phyloP scores from a whole-genome alignment of 1,140 invertebrate genomes.

The Cherax destructor region DNA sequence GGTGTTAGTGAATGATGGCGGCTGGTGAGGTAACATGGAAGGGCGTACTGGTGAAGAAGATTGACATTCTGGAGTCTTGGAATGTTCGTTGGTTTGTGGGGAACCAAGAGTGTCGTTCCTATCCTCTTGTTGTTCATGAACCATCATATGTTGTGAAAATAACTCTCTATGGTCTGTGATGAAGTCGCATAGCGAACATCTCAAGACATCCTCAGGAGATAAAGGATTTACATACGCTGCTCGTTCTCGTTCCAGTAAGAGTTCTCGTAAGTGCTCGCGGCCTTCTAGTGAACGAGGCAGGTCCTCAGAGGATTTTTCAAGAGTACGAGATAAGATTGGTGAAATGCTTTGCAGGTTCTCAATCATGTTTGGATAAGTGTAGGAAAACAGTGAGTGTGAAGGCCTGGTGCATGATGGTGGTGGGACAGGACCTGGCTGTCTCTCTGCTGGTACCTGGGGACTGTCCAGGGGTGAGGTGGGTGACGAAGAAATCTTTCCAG shows the following conservation, averaged over 20 bases:
- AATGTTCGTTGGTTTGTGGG: conserved; percentile 40
- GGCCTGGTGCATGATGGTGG: conserved; percentile 40
- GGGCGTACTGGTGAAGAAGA: conserved; percentile 44
- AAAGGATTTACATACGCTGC: neutral
- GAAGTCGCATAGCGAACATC: conserved; percentile 77
- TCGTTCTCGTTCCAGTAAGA: conserved; percentile 54
- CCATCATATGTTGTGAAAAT: conserved; percentile 76
- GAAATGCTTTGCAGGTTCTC: conserved; percentile 53
- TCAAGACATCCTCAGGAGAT: conserved; percentile 66
- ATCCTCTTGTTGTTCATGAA: conserved; percentile 74
- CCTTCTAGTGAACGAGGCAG: conserved; percentile 22
- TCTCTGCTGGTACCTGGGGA: neutral
- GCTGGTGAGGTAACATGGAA: conserved; percentile 43
- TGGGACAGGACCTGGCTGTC: conserved; percentile 48
- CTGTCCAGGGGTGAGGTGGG: conserved; percentile 70
- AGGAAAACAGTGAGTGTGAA: conserved; percentile 65
- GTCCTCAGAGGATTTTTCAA: conserved; percentile 51
- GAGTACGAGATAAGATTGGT: conserved; percentile 54
- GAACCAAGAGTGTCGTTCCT: conserved; percentile 15
- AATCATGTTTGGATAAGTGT: conserved; percentile 43
- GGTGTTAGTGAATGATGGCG: conserved; percentile 31
- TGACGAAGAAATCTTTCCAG: conserved; percentile 75
- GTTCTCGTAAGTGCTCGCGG: conserved; percentile 52
- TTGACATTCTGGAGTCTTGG: conserved; percentile 27
- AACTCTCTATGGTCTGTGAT: conserved; percentile 74